Conservation (phyloP, 1,140 invertebrate genomes). For the Eriosoma lanigerum region DNA sequence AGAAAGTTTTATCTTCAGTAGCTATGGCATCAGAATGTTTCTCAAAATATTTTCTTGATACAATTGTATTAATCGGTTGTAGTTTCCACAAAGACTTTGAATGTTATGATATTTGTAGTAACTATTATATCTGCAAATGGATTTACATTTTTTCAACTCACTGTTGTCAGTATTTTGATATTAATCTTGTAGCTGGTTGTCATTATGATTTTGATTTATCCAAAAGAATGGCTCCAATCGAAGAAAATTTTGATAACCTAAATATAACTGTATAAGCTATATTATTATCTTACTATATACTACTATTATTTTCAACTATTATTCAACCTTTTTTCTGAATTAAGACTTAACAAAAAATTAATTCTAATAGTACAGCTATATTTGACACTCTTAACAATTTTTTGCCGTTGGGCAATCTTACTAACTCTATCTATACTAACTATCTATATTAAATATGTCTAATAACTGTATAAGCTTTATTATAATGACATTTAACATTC, state of each 20-base stretch:
- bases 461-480: too few species aligned
- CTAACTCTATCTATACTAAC: too few species aligned
- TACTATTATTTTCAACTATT: neutral
- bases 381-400: neutral
- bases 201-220: constrained; percentile 37
- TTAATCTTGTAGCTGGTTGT: neutral
- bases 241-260: neutral
- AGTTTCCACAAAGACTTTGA: constrained; percentile 4
- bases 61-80: constrained; percentile 4
- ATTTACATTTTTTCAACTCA: constrained; percentile 34
- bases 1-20: constrained; percentile 24
- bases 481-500: too few species aligned
- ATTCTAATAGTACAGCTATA: too few species aligned
- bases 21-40: constrained; percentile 25
- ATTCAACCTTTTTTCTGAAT: neutral
- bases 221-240: neutral
- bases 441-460: too few species aligned
- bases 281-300: too few species aligned
- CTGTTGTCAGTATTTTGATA: constrained; percentile 30
- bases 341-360: neutral
- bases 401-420: neutral
- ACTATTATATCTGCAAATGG: constrained; percentile 31
- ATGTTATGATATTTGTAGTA: constrained; percentile 3
- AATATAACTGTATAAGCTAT: too few species aligned
- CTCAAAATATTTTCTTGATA: constrained; percentile 13